Conservation (phyloP, 2,113 vertebrate species). For the Cephalophus harveyi region DNA sequence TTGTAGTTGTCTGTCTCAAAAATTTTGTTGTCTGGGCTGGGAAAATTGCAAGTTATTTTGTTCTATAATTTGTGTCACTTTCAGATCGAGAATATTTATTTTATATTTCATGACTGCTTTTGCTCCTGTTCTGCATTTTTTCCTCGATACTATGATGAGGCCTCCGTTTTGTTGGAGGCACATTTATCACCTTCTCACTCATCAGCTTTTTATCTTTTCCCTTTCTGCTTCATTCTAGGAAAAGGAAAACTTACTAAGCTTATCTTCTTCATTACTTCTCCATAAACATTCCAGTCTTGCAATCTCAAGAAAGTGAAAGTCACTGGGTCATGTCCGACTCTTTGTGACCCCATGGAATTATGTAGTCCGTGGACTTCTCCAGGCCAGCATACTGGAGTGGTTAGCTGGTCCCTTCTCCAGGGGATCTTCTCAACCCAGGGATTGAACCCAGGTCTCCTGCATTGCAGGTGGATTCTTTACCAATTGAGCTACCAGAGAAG, state of each 20-base stretch:
- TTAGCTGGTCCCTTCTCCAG: not conserved
- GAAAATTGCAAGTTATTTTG: not conserved
- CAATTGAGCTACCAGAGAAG: not conserved
- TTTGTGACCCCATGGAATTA: not conserved
- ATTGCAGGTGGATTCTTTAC: not conserved
- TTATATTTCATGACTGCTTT: not conserved
- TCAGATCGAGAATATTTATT: not conserved
- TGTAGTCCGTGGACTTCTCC: not conserved
- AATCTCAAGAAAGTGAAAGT: not conserved
- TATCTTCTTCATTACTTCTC: not conserved
- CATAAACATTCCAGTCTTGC: not conserved
- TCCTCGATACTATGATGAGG: not conserved
- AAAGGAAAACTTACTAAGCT: not conserved
- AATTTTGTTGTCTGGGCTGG: not conserved
- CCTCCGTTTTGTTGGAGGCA: not conserved
- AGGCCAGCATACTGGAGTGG: not conserved
- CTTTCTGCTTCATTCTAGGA: not conserved
- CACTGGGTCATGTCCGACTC: not conserved
- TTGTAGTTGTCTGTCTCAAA: not conserved
- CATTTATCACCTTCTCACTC: not conserved
- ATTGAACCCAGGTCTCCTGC: not conserved
- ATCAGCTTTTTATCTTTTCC: not conserved
- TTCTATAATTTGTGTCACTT: not conserved
- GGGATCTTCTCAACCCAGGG: not conserved
- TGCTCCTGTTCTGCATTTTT: not conserved